Evolutionary conservation across 2,797 vertebrate species (phyloP).

Genomic region (Danio albolineatus): DNA sequence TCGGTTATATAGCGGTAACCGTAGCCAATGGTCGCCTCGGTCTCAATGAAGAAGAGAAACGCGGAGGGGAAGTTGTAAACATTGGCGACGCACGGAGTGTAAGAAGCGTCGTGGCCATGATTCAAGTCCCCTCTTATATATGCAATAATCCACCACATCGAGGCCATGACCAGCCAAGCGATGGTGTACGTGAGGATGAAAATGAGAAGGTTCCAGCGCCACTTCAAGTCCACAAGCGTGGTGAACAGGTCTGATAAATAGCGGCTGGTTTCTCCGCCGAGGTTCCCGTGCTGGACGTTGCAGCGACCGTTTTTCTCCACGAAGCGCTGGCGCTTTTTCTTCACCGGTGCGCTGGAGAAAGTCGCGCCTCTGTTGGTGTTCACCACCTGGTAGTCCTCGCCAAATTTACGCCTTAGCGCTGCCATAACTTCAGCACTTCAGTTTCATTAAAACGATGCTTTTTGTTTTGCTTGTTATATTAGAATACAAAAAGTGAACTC

Average conservation of each 20-base stretch:
- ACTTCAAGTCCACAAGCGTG: slow-evolving; percentile 91
- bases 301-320: slow-evolving; percentile 94
- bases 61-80: slow-evolving; percentile 94
- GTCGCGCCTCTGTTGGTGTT: slow-evolving; percentile 75
- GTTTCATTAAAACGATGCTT: slow-evolving; percentile 8
- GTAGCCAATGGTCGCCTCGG: slow-evolving; percentile 91
- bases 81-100: slow-evolving; percentile 89
- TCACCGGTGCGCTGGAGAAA: slow-evolving; percentile 66
- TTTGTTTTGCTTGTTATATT: not conserved
- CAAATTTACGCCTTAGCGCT: slow-evolving; percentile 87
- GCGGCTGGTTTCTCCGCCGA: slow-evolving; percentile 89
- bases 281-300: slow-evolving; percentile 91
- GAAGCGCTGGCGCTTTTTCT: slow-evolving; percentile 89
- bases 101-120: slow-evolving; percentile 78
- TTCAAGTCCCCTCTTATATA: slow-evolving; percentile 88
- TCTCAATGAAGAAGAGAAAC: slow-evolving; percentile 94
- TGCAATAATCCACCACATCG: slow-evolving; percentile 93
- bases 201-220: slow-evolving; percentile 93
- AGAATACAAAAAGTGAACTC: not conserved
- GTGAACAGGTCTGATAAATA: slow-evolving; percentile 92
- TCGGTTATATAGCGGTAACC: slow-evolving; percentile 92
- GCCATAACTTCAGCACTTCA: slow-evolving; percentile 76
- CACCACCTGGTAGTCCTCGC: slow-evolving; percentile 90
- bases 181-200: slow-evolving; percentile 92
- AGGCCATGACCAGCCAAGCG: slow-evolving; percentile 92